Evolutionary conservation across 2,113 vertebrate species (phyloP).

Genomic region (Misgurnus anguillicaudatus): DNA sequence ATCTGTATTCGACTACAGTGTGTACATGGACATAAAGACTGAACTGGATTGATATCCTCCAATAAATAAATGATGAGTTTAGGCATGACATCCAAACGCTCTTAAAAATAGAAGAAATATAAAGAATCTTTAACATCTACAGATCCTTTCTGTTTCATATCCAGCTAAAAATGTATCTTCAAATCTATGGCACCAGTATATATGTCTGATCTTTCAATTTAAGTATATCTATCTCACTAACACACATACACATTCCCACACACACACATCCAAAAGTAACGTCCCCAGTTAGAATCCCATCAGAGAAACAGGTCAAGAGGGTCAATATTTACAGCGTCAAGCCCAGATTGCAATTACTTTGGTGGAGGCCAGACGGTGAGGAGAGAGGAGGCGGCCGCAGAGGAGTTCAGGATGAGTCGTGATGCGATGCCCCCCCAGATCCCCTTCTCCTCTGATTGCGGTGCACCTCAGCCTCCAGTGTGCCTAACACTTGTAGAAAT

Average conservation of each 20-base stretch:
- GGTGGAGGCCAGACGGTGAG: constrained; percentile 32
- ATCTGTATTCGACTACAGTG: too few species aligned
- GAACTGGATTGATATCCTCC: constrained; percentile 15
- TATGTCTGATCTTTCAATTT: constrained; percentile 44
- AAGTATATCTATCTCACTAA: constrained; percentile 50
- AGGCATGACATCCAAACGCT: neutral
- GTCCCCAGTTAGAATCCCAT: constrained; percentile 58
- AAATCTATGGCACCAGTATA: too few species aligned
- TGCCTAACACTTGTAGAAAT: constrained; percentile 80
- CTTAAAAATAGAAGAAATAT: too few species aligned
- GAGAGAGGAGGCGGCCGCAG: constrained; percentile 19
- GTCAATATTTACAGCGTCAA: constrained; percentile 58
- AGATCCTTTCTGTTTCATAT: too few species aligned
- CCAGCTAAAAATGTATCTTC: too few species aligned
- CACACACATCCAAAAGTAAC: constrained; percentile 40
- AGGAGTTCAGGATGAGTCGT: constrained; percentile 49
- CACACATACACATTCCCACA: constrained; percentile 42
- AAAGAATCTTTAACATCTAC: too few species aligned
- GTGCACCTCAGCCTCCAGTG: constrained; percentile 62
- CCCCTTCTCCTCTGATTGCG: constrained; percentile 45
- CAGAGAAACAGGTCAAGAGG: constrained; percentile 58
- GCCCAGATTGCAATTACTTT: constrained; percentile 60
- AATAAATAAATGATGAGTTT: constrained; percentile 26
- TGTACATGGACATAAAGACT: neutral
- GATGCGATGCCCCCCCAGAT: constrained; percentile 35